These are phyloP conservation scores for Struthidea cinerea DNA, from an alignment of 2,113 vertebrate genomes.

Conservation along the genomic window DNA sequence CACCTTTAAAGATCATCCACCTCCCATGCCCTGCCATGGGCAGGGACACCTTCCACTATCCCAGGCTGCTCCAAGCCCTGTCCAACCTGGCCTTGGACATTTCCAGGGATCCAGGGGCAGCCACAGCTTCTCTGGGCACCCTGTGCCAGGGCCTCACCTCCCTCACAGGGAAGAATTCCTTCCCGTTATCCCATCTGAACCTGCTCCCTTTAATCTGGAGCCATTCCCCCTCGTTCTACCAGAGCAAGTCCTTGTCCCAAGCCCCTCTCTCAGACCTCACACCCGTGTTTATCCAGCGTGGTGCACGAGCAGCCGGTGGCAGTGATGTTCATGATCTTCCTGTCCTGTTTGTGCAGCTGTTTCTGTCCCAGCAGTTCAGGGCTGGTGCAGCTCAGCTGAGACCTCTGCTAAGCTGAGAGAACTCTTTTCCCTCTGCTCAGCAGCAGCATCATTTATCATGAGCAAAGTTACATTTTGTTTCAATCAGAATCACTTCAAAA, in stretches of 20 bases:
- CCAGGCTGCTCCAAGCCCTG: fast-evolving
- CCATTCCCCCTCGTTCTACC: not conserved
- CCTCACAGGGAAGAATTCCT: fast-evolving
- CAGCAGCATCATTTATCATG: not conserved
- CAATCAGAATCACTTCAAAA: not conserved
- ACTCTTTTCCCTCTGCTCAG: not conserved
- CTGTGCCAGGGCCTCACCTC: fast-evolving
- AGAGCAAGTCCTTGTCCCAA: fast-evolving
- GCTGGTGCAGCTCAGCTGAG: not conserved
- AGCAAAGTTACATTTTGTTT: not conserved
- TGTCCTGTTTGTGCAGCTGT: not conserved
- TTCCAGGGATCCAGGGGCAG: not conserved
- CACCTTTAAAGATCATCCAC: fast-evolving
- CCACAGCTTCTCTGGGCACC: not conserved
- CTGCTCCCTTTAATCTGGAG: not conserved
- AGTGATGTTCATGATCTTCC: too few relatives aligned
- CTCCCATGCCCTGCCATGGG: not conserved
- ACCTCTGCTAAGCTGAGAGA: too few relatives aligned
- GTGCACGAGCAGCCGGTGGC: not conserved
- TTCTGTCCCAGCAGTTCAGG: not conserved
- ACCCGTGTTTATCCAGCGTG: fast-evolving
- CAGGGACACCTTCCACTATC: fast-evolving
- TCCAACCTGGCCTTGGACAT: not conserved
- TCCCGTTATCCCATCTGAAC: not conserved
- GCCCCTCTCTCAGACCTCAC: not conserved